Conservation (phyloP, 1,140 invertebrate genomes). For the Hestina assimilis region DNA sequence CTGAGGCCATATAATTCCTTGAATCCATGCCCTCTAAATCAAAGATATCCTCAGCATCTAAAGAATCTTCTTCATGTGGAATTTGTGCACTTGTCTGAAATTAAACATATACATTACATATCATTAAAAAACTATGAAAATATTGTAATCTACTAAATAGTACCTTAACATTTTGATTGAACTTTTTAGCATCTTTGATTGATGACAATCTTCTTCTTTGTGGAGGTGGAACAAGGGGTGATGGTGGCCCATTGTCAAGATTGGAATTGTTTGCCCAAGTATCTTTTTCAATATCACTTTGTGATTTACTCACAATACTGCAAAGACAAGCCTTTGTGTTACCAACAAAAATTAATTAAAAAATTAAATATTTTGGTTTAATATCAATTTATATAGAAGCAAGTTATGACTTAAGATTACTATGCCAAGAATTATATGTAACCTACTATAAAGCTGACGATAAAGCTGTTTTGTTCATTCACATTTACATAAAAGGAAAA, state of each 20-base stretch:
- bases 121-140: background rate
- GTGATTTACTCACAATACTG: slow-evolving; percentile 65
- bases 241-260: slow-evolving; percentile 59
- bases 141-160: too few relatives aligned
- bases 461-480: too few relatives aligned
- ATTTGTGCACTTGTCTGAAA: slow-evolving; percentile 54
- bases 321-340: background rate
- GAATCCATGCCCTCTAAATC: slow-evolving; percentile 72
- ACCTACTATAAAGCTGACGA: too few relatives aligned
- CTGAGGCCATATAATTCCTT: slow-evolving; percentile 59
- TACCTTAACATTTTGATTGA: slow-evolving; percentile 59
- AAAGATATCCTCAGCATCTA: slow-evolving; percentile 73
- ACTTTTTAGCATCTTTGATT: slow-evolving; percentile 69
- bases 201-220: slow-evolving; percentile 72
- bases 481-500: too few relatives aligned
- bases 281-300: slow-evolving; percentile 42
- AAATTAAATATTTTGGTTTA: too few relatives aligned
- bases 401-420: too few relatives aligned
- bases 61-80: slow-evolving; percentile 69
- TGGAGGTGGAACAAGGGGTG: slow-evolving; percentile 58
- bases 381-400: too few relatives aligned
- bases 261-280: slow-evolving; percentile 43
- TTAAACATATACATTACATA: slow-evolving; percentile 10
- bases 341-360: too few relatives aligned
- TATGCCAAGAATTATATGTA: too few relatives aligned